Conservation (phyloP, 2,113 vertebrate genomes). For the Marmota flaviventris region DNA sequence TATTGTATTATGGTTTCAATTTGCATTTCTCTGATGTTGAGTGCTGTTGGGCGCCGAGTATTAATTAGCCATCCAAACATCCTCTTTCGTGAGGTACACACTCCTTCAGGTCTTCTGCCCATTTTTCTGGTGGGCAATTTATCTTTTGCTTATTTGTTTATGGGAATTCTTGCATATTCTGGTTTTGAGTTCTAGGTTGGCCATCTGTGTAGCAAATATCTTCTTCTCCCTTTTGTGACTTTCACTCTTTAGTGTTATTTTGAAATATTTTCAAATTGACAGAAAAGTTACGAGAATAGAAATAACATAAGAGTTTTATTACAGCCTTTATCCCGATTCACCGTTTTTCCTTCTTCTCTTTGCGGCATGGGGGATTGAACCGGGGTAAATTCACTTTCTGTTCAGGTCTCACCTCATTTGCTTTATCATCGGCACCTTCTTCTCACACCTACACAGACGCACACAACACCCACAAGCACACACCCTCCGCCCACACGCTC, state of each 20-base stretch:
- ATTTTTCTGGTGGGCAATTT: conserved; percentile 9
- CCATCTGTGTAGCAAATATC: not conserved
- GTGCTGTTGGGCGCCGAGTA: not conserved
- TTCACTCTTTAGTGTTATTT: conserved; percentile 1
- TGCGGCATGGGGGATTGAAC: too few relatives aligned
- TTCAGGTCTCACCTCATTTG: not conserved
- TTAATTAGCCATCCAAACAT: not conserved
- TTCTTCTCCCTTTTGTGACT: not conserved
- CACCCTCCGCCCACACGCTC: not conserved
- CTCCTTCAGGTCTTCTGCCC: not conserved
- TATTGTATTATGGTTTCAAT: not conserved
- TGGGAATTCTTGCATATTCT: not conserved
- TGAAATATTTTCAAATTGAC: conserved; percentile 17
- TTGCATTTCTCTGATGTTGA: conserved; percentile 25
- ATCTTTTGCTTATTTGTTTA: not conserved
- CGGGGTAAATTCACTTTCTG: not conserved
- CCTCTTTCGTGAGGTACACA: not conserved
- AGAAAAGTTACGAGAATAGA: not conserved
- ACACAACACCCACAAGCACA: not conserved
- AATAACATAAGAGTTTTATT: not conserved
- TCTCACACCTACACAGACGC: too few relatives aligned
- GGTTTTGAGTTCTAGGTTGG: not conserved
- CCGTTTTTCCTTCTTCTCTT: too few relatives aligned
- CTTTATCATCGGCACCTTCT: not conserved
- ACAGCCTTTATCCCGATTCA: not conserved